Evolutionary conservation across 2,888 invertebrate genomes (phyloP).

Genomic region (Macrosoma leucophasiata): DNA sequence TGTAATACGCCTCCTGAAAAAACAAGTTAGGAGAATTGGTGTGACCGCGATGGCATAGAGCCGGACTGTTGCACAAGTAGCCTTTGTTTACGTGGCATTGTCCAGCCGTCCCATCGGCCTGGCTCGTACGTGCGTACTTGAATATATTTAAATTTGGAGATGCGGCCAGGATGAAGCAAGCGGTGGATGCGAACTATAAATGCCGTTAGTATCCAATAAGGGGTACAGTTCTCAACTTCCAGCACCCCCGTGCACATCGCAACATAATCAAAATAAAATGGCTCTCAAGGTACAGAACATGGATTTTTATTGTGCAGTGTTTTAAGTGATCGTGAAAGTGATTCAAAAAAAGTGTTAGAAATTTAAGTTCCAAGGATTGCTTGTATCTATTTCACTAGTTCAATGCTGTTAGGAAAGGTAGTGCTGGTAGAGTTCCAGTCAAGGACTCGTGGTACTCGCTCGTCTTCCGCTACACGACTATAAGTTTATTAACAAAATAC

Average conservation of each 20-base stretch:
- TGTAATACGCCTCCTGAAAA: constrained; percentile 39
- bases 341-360: constrained; percentile 27
- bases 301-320: constrained; percentile 41
- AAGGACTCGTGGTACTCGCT: too few species aligned
- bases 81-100: constrained; percentile 69
- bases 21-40: constrained; percentile 46
- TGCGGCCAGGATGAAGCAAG: constrained; percentile 71
- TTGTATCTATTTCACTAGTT: constrained; percentile 11
- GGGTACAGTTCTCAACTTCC: constrained; percentile 61
- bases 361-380: constrained; percentile 28
- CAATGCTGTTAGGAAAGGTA: background rate
- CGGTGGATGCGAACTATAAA: constrained; percentile 52
- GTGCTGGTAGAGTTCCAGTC: too few species aligned
- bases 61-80: constrained; percentile 62
- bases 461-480: too few species aligned
- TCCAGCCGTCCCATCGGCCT: constrained; percentile 54
- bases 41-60: constrained; percentile 58
- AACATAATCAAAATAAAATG: constrained; percentile 49
- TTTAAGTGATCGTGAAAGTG: constrained; percentile 29
- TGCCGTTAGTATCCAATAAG: constrained; percentile 48
- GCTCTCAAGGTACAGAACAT: constrained; percentile 61
- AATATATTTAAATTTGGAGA: constrained; percentile 75
- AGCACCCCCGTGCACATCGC: constrained; percentile 58
- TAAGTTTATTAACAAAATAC: too few species aligned
- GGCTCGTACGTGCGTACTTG: constrained; percentile 72